phyloP scores from a whole-genome alignment of 2,113 vertebrate genomes.

The Junco hyemalis region DNA sequence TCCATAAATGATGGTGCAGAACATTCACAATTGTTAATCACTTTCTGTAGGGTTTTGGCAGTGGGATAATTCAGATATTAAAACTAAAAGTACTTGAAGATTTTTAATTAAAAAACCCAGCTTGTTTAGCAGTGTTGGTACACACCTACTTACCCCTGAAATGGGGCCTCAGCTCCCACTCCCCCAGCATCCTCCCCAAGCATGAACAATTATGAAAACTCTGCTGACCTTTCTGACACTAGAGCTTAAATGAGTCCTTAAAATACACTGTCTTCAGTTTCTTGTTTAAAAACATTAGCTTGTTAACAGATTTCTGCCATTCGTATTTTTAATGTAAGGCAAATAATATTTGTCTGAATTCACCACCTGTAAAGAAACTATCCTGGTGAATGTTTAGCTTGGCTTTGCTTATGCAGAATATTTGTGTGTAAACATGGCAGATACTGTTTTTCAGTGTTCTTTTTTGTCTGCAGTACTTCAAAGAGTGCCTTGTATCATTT shows the following conservation, averaged over 20 bases:
- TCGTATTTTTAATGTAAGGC: not conserved
- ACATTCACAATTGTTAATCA: not conserved
- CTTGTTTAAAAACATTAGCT: not conserved
- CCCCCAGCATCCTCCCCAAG: not conserved
- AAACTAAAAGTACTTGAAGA: not conserved
- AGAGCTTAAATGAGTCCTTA: not conserved
- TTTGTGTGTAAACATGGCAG: not conserved
- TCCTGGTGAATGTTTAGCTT: not conserved
- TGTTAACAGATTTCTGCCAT: not conserved
- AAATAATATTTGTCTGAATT: not conserved
- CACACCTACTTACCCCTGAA: not conserved
- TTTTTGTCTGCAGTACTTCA: not conserved
- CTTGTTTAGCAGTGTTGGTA: not conserved
- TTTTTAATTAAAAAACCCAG: not conserved
- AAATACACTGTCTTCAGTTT: not conserved
- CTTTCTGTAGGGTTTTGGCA: not conserved
- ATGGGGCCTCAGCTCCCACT: not conserved
- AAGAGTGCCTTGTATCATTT: not conserved
- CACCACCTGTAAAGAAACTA: not conserved
- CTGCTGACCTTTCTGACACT: not conserved
- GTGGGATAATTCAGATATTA: not conserved
- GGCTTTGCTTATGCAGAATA: not conserved
- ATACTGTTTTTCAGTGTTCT: conserved; percentile 9
- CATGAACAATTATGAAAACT: not conserved
- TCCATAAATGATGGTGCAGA: not conserved